Evolutionary conservation across 2,113 vertebrate species (phyloP), one percentile per base, ranked within the genome.

Genomic region (Epinephelus fuscoguttatus): DNA sequence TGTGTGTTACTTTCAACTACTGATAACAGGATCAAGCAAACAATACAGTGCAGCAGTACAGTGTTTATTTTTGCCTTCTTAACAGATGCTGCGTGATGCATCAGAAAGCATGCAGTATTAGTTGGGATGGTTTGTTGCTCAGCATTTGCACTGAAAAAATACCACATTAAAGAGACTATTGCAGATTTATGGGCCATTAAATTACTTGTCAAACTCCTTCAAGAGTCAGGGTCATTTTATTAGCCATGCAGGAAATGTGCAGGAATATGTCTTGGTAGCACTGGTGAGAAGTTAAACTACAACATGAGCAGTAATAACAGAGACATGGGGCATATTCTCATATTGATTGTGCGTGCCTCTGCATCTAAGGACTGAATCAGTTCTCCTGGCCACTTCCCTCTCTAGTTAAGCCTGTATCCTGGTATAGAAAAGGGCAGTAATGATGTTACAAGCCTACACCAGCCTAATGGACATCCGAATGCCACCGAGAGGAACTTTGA

Each of bases 401-500:
- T 63, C 21, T 0, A 7, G 1, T 75, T 69, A 33, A 53, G n/a
- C 13, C 72, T 12, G 18, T 27, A 18, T 76, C 73, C 79, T 78
- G 77, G 1, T 50, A 11, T 60, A 74, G 64, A 88, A 73, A 5
- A 17, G 59, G 59, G 17, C 30, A n/a, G 37, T 85, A 82, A 81
- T 81, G 60, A 59, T 49, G 70, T 66, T 88, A 61, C 5, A 37
- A 68, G 40, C 11, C 17, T 40, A 70, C 59, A 53, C 61, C 77
- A 70, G 61, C 63, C 69, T 76, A 90, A 93, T 78, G 78, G 56
- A 82, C 84, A 72, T 86, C 81, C 53, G 30, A 91, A 84, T 81
- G 86, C 80, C 80, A 61, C 59, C 17, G 56, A 42, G 60, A 56
- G 84, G 80, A 76, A 85, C 62, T 74, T 57, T 47, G 75, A 76